Conservation (phyloP, 2,797 vertebrate genomes). For the Limosa lapponica region DNA sequence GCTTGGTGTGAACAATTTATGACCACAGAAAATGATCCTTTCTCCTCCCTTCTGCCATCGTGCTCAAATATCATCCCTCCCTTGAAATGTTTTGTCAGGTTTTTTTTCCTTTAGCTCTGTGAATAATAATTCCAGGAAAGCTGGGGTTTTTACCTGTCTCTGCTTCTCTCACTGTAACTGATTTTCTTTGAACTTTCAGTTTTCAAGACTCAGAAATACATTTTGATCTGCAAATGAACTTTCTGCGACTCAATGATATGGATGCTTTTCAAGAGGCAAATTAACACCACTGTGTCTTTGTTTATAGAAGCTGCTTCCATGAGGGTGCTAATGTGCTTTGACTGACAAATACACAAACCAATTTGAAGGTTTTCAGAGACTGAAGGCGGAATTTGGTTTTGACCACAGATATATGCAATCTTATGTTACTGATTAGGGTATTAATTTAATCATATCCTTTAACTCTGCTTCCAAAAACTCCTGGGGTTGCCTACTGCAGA, state of each 20-base stretch:
- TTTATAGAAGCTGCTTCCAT: slow-evolving; percentile 2
- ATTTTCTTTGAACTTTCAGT: background rate
- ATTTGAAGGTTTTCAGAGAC: background rate
- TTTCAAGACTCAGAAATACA: background rate
- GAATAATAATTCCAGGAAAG: slow-evolving; percentile 6
- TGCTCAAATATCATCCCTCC: background rate
- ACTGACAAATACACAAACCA: background rate
- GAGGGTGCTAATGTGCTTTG: background rate
- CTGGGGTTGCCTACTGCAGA: background rate
- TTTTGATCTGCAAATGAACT: slow-evolving; percentile 4
- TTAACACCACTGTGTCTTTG: background rate
- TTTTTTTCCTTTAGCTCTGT: background rate
- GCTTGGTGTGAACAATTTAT: background rate
- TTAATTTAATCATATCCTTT: background rate
- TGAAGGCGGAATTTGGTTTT: background rate
- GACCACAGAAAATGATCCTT: background rate
- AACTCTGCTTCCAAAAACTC: background rate
- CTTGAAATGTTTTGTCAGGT: background rate
- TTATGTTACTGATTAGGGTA: background rate
- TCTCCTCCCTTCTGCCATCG: background rate
- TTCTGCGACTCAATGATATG: background rate
- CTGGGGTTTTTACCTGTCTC: background rate
- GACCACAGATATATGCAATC: background rate
- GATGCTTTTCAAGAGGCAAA: background rate
- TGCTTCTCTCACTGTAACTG: background rate